Evolutionary conservation across 2,113 vertebrate genomes (phyloP), one percentile per base, ranked within the genome.

Genomic region (Pitta sordida): DNA sequence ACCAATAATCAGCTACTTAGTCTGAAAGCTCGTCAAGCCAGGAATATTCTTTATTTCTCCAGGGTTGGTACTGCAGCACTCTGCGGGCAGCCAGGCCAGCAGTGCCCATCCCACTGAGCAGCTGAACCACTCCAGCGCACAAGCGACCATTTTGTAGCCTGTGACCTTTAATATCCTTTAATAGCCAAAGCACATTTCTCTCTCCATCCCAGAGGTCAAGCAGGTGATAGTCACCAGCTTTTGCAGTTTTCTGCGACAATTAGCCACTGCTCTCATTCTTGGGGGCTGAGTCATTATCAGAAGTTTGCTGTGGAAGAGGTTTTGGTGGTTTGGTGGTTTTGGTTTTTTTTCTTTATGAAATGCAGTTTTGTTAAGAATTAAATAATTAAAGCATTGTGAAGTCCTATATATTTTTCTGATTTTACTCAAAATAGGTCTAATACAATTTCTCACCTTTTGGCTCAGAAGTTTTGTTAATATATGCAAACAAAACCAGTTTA

Each of bases 41-140:
- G 70, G 17, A 74, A 71, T 41, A 32, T 4, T 10, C 9, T 21
- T 26, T 59, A 29, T 70, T 79, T 51, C 75, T 34, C 12, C 48
- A 6, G 15, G 10, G 13, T 37, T 75, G 16, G 14, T 20, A 21
- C 14, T 3, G 13, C 49, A 34, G 24, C 23, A 13, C 0, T 0
- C 18, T 27, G 17, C 17, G 34, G 13, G 52, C 48, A 27, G 27
- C 3, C 24, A 4, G 13, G 26, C 24, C n/a, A 34, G 41, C 74
- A 3, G 0, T 17, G 5, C 62, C 13, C 19, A 29, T 3, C 70
- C 36, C 44, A 10, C 4, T 53, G 18, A 26, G 23, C 52, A 7
- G 65, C 48, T 49, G 69, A 80, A 27, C 10, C 44, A 21, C 64
- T 43, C 30, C 37, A n/a, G 37, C n/a, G n/a, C 30, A 44, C 21